These are phyloP conservation scores for Colinus virginianus DNA, from an alignment of 2,113 vertebrate species.

Conservation along the genomic window DNA sequence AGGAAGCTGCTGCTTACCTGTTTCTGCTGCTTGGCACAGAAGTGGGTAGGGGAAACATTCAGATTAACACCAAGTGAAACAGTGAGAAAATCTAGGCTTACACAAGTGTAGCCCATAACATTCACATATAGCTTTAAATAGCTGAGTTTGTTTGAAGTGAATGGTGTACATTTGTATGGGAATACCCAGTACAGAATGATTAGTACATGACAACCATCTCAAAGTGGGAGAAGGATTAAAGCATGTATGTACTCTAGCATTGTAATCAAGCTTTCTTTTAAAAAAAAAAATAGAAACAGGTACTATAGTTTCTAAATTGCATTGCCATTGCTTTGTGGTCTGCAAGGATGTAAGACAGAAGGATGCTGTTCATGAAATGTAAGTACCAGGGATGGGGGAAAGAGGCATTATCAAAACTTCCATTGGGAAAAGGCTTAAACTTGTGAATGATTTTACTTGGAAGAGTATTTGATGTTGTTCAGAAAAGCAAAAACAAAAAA, in stretches of 20 bases:
- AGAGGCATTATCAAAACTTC: not conserved
- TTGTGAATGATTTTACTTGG: not conserved
- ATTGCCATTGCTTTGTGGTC: not conserved
- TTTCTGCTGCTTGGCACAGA: not conserved
- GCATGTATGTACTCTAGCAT: not conserved
- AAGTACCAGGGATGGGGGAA: not conserved
- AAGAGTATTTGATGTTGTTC: not conserved
- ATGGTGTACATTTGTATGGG: not conserved
- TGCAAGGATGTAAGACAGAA: not conserved
- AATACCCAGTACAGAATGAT: not conserved
- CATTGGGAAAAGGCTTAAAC: not conserved
- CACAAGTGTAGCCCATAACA: not conserved
- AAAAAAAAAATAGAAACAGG: not conserved
- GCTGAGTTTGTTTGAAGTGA: not conserved
- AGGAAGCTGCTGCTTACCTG: not conserved
- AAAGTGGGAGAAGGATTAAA: not conserved
- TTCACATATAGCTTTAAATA: not conserved
- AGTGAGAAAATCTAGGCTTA: not conserved
- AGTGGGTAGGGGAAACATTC: rapidly evolving
- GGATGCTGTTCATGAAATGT: not conserved
- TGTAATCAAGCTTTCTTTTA: not conserved
- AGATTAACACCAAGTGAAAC: not conserved
- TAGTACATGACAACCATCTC: not conserved
- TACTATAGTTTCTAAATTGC: not conserved
- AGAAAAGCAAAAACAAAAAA: not conserved